A percentile compares a stretch with the other conserved stretches of the same genome.
phyloP scores from a whole-genome alignment of 2,888 invertebrate species.

The Agrilus cyanescens region DNA sequence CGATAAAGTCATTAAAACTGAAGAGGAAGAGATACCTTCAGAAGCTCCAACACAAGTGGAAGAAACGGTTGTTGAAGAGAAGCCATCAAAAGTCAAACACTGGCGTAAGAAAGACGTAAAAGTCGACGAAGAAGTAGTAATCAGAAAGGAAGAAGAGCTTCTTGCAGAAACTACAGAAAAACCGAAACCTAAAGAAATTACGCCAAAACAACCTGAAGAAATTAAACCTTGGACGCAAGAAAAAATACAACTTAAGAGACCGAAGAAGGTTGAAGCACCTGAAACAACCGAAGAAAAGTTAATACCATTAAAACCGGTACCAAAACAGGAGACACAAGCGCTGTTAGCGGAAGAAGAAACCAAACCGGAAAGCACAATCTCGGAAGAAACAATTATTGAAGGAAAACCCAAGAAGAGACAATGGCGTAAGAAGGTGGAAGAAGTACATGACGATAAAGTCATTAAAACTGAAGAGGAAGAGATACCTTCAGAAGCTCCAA shows the following conservation, averaged over 20 bases:
- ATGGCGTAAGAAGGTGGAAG: not conserved
- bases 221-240: constrained; percentile 15
- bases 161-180: constrained; percentile 4
- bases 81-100: constrained; percentile 7
- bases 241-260: not conserved
- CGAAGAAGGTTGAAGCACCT: constrained; percentile 2
- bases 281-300: no score
- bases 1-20: constrained; percentile 1
- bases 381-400: no score
- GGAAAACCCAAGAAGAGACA: not conserved
- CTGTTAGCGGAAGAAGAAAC: no score
- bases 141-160: constrained; percentile 21
- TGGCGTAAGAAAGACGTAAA: not conserved
- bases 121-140: constrained; percentile 9
- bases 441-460: no score
- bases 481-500: not conserved
- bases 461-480: no score
- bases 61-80: constrained; percentile 13
- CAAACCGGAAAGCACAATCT: no score
- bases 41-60: constrained; percentile 9
- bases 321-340: not conserved
- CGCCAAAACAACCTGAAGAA: constrained; percentile 20
- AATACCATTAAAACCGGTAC: not conserved
- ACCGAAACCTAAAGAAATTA: no score
- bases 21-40: not conserved